These are phyloP conservation scores for Diploptera punctata DNA, from an alignment of 2,888 invertebrate species.

Conservation along the genomic window DNA sequence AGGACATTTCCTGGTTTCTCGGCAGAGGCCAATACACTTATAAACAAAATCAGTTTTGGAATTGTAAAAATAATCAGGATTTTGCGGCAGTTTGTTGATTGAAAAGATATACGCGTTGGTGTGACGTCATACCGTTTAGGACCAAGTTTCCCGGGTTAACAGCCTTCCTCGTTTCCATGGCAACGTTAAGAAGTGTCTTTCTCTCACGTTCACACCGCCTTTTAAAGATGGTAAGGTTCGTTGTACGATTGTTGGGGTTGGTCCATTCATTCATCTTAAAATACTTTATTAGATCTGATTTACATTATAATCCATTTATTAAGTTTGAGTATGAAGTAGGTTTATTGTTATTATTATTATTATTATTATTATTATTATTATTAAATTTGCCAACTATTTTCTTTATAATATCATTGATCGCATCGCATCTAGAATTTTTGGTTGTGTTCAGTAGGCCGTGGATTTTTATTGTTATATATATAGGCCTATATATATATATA, in stretches of 20 bases:
- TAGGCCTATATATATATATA: neutral
- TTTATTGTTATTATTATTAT: too few species aligned
- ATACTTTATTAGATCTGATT: too few species aligned
- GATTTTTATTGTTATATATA: neutral
- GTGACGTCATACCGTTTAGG: slow-evolving; percentile 26
- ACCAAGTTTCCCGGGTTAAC: slow-evolving; percentile 38
- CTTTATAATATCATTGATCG: too few species aligned
- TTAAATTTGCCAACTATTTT: too few species aligned
- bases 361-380: too few species aligned
- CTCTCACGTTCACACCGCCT: slow-evolving; percentile 7
- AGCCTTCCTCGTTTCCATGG: slow-evolving; percentile 37
- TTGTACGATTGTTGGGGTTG: neutral
- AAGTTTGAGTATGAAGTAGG: too few species aligned
- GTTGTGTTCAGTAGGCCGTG: too few species aligned
- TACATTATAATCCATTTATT: too few species aligned
- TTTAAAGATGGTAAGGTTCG: slow-evolving; percentile 10
- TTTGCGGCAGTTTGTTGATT: too few species aligned
- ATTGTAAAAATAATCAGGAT: neutral
- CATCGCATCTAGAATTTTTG: too few species aligned
- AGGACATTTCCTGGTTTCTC: neutral
- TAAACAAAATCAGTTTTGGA: neutral
- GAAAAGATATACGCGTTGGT: neutral
- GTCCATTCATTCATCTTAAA: neutral
- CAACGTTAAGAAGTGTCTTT: slow-evolving; percentile 32
- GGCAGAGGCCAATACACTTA: neutral